Conservation (phyloP, 1,140 invertebrate species). For the Bombus picipes region DNA sequence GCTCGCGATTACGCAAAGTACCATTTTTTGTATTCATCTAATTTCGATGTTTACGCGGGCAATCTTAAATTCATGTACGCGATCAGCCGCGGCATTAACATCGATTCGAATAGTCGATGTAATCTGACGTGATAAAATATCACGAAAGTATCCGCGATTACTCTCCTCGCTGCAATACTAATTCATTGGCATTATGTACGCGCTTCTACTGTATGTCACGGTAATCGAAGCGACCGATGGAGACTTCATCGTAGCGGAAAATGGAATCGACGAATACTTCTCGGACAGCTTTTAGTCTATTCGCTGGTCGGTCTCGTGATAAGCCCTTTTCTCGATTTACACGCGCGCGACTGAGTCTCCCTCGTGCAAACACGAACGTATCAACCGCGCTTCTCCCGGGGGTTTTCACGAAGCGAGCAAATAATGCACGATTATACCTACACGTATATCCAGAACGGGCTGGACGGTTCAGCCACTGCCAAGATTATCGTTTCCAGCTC, state of each 20-base stretch:
- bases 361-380: not conserved
- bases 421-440: constrained; percentile 66
- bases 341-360: not conserved
- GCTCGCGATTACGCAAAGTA: not conserved
- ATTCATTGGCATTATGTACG: not conserved
- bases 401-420: constrained; percentile 45
- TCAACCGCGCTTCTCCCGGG: constrained; percentile 30
- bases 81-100: not conserved
- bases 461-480: constrained; percentile 81
- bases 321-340: constrained; percentile 48
- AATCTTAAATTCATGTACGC: not conserved
- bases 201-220: not conserved
- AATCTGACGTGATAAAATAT: constrained; percentile 1
- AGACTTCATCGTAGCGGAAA: not conserved
- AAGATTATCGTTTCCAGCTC: constrained; percentile 55
- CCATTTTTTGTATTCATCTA: constrained; percentile 5
- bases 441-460: constrained; percentile 82
- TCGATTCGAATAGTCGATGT: not conserved
- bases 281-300: not conserved
- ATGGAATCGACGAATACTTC: not conserved
- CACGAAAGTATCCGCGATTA: not conserved
- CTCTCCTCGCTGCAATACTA: not conserved
- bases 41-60: constrained; percentile 9
- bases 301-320: constrained; percentile 52
- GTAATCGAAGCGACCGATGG: not conserved